These are phyloP conservation scores for Synergus umbraculus DNA, from an alignment of 2,888 invertebrate genomes.

Conservation along the genomic window DNA sequence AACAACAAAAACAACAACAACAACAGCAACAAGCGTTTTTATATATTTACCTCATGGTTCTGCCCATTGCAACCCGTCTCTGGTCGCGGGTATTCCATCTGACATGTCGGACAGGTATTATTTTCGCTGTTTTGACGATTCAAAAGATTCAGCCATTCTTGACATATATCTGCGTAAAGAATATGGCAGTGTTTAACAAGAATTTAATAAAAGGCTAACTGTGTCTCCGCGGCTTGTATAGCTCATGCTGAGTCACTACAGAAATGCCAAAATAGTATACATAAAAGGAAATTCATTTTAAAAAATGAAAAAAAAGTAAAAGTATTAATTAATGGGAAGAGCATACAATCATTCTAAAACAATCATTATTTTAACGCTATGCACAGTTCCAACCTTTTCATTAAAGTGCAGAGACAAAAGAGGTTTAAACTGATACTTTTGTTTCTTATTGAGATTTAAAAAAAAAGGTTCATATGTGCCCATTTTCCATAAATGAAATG, in stretches of 20 bases:
- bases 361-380: background rate
- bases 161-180: conserved; percentile 66
- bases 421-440: too few species aligned
- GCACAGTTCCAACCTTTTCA: background rate
- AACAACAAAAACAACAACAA: conserved; percentile 55
- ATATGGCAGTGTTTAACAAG: conserved; percentile 76
- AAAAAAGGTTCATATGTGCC: too few species aligned
- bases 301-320: too few species aligned
- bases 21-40: background rate
- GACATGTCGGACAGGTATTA: conserved; percentile 67
- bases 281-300: background rate
- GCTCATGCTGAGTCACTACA: background rate
- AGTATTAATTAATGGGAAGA: background rate
- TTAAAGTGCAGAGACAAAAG: too few species aligned
- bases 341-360: background rate
- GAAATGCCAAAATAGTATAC: too few species aligned
- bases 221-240: conserved; percentile 47
- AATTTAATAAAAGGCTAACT: conserved; percentile 77
- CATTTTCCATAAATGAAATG: too few species aligned
- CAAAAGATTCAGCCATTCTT: conserved; percentile 66
- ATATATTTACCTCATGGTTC: background rate
- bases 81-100: conserved; percentile 40
- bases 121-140: conserved; percentile 76
- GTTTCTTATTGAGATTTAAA: too few species aligned
- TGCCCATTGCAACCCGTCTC: too few species aligned